Base-by-base conservation (phyloP, 2,113 vertebrate species). In the Rutilus rutilus region DNA sequence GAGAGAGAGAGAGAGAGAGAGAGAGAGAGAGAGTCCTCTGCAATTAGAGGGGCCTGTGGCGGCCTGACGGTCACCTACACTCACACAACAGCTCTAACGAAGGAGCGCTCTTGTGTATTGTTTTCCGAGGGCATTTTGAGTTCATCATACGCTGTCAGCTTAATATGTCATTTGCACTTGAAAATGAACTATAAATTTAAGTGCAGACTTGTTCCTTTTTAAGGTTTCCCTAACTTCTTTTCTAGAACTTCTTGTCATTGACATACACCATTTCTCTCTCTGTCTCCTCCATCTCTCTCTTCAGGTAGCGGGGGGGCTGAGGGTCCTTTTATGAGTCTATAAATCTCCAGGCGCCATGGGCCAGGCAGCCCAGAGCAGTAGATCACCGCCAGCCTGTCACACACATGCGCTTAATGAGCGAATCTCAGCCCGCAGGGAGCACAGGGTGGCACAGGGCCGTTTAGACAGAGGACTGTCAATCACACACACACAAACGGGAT, bases 311-410 rank as follows among this genome's bases (percentile, higher is more conserved):
- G 65, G 47, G 52, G 64, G 47, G 67, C 14, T 60, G 50, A 83
- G 54, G 52, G 87, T 80, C 33, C 65, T 84, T 84, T 78, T 76
- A 86, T 79, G 83, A 57, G 77, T 77, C 69, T 74, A 86, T 86
- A 80, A 88, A 86, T 88, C 87, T 84, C 65, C 82, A 67, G 15
- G 6, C 45, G 85, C 85, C 65, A 71, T 78, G 73, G 84, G 59
- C 85, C 54, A 73, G 50, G 81, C 45, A 21, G 78, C 86, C 47
- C 59, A 39, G 82, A 79, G 69, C 85, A 69, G 76, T 88, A 88
- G 47, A 88, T 88, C 87, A 86, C 82, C 15, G 23, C 45, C 86
- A 54, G 77, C 69, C 85, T 88, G 87, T 88, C 87, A 88, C 87
- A 80, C 71, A 78, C 25, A 25, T 60, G 1, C 19, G 67, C 85